Evolutionary conservation across 1,140 invertebrate species (phyloP), one percentile per base, ranked within the genome.

Genomic region (Apis cerana): DNA sequence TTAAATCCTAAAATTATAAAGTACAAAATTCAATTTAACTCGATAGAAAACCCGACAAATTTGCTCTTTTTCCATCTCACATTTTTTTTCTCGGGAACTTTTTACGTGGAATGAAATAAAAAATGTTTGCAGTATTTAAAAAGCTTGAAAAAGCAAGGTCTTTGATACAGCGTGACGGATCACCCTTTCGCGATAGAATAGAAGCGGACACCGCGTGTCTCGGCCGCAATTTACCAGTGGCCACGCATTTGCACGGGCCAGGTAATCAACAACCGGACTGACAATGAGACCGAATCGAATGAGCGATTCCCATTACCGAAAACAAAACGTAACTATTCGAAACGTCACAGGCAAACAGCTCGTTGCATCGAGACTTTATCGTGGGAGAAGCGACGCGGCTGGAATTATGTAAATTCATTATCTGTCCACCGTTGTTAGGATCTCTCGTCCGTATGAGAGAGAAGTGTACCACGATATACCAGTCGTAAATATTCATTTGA

Each of bases 231-330:
- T 85, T 87, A 88, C 85, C 65, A 58, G 69, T 43, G 85, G 70
- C 85, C 77, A 85, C 82, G 79, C 83, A 85, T 88, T 88, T 85
- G 61, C 83, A 62, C 77, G 58, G 59, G 61, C 76, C 75, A 65
- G 87, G 86, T 88, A 88, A 88, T 88, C 86, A 85, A 88, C 82
- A 88, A 85, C 56, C 77, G n/a, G 11, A 10, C 54, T 56, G 69
- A 83, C 82, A 72, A 80, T 67, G 82, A 80, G 70, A 21, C 54
- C 27, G 54, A 75, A 80, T 84, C 56, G 59, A 80, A 67, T 80
- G 65, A 74, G 52, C 68, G 48, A 58, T 78, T 23, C 56, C 85
- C 85, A 81, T 87, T 80, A 83, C 71, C 65, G 64, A 86, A 87
- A 87, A 83, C 85, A 80, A 85, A 76, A 76, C 75, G 27, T 58